Evolutionary conservation across 2,797 vertebrate species (phyloP).

Genomic region (Tangara arthus): DNA sequence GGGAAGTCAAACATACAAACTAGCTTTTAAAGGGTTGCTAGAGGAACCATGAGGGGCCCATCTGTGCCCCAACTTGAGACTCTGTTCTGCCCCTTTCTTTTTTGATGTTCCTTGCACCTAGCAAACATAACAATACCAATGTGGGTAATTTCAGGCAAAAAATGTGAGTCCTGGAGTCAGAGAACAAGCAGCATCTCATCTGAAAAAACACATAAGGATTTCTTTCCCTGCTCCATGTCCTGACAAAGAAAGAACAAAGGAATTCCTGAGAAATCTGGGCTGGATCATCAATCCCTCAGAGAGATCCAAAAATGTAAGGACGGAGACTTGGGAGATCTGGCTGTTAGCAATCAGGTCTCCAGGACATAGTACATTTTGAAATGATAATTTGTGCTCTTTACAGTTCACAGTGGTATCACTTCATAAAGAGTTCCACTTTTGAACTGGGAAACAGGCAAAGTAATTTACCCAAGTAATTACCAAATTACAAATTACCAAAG

Average conservation of each 20-base stretch:
- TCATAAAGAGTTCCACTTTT: background rate
- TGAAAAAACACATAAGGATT: background rate
- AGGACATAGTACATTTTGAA: background rate
- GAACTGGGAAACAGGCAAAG: background rate
- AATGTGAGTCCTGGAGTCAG: background rate
- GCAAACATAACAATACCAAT: background rate
- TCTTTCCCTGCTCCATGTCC: background rate
- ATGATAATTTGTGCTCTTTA: background rate
- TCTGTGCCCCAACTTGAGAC: background rate
- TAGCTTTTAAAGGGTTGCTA: background rate
- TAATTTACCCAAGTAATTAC: background rate
- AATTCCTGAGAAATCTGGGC: background rate
- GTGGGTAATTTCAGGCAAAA: background rate
- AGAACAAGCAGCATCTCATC: background rate
- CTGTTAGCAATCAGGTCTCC: background rate
- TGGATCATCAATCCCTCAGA: background rate
- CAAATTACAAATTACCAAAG: background rate
- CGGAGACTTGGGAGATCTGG: background rate
- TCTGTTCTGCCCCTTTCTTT: background rate
- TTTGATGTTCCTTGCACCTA: background rate
- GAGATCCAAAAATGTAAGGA: background rate
- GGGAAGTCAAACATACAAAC: background rate
- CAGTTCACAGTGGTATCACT: background rate
- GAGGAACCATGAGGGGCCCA: background rate
- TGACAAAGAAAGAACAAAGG: background rate